These are phyloP conservation scores for Sminthurides bifidus DNA, from an alignment of 1,140 invertebrate species.

Conservation along the genomic window DNA sequence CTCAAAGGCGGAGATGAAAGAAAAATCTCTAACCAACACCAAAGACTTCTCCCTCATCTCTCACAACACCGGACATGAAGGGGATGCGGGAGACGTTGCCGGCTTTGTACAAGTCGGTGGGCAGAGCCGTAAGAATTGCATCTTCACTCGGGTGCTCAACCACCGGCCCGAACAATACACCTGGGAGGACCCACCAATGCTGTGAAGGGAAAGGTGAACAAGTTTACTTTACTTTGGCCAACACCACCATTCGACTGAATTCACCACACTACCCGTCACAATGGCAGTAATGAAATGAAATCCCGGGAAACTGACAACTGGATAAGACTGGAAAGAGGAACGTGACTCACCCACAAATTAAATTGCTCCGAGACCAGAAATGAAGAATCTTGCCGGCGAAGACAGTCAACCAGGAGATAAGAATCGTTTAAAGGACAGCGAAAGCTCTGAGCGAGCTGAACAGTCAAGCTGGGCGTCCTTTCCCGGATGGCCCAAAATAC, in stretches of 20 bases:
- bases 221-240: too few relatives aligned
- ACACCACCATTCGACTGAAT: too few relatives aligned
- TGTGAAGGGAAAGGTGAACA: not conserved
- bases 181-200: conserved; percentile 17
- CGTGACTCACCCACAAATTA: conserved; percentile 5
- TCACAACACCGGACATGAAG: conserved; percentile 9
- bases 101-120: conserved; percentile 2
- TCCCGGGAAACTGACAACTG: too few relatives aligned
- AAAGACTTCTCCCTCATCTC: conserved; percentile 15
- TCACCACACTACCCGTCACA: too few relatives aligned
- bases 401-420: conserved; percentile 1
- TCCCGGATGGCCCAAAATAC: conserved; percentile 15
- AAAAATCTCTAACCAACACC: not conserved
- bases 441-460: not conserved
- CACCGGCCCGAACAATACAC: conserved; percentile 18
- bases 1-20: not conserved
- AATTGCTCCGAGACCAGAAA: conserved; percentile 9
- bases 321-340: too few relatives aligned
- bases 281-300: too few relatives aligned
- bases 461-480: not conserved
- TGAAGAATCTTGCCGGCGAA: conserved; percentile 3
- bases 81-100: conserved; percentile 8
- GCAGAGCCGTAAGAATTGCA: conserved; percentile 8
- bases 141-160: conserved; percentile 3
- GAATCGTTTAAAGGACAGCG: conserved; percentile 10